phyloP scores from a whole-genome alignment of 2,888 invertebrate genomes.

The Leptothorax acervorum region DNA sequence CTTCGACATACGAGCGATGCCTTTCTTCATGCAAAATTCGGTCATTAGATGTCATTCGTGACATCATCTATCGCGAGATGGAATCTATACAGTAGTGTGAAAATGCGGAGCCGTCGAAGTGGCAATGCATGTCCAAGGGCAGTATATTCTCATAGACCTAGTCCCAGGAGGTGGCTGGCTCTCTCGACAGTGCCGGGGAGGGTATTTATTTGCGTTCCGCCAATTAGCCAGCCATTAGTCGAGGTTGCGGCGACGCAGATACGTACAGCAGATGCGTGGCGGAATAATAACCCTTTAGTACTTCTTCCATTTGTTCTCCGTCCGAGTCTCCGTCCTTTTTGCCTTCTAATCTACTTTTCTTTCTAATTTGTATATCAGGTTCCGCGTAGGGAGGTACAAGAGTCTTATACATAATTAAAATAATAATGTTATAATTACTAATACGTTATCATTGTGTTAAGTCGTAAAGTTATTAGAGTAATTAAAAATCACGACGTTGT shows the following conservation, averaged over 20 bases:
- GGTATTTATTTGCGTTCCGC: conserved; percentile 85
- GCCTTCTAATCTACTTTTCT: conserved; percentile 32
- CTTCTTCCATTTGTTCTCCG: conserved; percentile 28
- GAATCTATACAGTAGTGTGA: conserved; percentile 3
- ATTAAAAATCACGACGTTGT: conserved; percentile 4
- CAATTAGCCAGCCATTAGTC: conserved; percentile 84
- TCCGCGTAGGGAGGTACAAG: neutral
- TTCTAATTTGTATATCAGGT: neutral
- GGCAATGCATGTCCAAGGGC: conserved; percentile 83
- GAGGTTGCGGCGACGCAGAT: conserved; percentile 72
- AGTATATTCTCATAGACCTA: conserved; percentile 83
- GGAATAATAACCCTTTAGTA: conserved; percentile 12
- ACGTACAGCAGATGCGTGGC: conserved; percentile 8
- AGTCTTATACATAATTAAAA: neutral
- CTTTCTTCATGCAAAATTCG: neutral
- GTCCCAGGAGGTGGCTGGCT: conserved; percentile 75
- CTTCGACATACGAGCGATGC: neutral
- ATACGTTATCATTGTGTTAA: neutral
- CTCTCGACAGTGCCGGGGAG: conserved; percentile 78
- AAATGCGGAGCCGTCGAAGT: conserved; percentile 75
- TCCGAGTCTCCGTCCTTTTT: neutral
- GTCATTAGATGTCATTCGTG: conserved; percentile 24
- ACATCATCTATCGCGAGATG: conserved; percentile 18
- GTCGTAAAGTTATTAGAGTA: neutral
- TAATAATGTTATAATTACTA: neutral